Evolutionary conservation across 2,888 invertebrate species (phyloP).

Genomic region (Dexiosoma caninum): DNA sequence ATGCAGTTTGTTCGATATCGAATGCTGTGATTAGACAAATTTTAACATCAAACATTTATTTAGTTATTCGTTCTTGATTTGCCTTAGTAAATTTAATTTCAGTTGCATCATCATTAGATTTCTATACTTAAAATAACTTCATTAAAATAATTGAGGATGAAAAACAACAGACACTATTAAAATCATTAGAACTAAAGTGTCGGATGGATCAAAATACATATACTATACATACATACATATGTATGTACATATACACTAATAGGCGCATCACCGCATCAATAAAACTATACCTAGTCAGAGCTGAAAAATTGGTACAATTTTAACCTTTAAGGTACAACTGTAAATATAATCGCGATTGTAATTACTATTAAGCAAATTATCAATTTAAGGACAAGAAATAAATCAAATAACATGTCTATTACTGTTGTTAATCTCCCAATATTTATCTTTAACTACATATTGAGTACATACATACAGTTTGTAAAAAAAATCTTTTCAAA

Average conservation of each 20-base stretch:
- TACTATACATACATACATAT: background rate
- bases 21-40: background rate
- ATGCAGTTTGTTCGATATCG: too few relatives aligned
- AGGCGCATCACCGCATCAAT: background rate
- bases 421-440: too few relatives aligned
- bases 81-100: slow-evolving; percentile 16
- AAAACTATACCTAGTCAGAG: too few relatives aligned
- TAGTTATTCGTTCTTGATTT: background rate
- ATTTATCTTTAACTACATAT: too few relatives aligned
- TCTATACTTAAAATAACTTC: slow-evolving; percentile 59
- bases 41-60: slow-evolving; percentile 13
- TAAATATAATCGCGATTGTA: too few relatives aligned
- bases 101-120: slow-evolving; percentile 54
- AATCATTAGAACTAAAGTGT: slow-evolving; percentile 52
- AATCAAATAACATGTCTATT: too few relatives aligned
- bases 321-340: background rate
- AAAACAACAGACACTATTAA: slow-evolving; percentile 61
- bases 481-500: too few relatives aligned
- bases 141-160: slow-evolving; percentile 62
- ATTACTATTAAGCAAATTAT: too few relatives aligned
- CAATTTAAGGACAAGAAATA: too few relatives aligned
- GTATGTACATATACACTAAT: background rate
- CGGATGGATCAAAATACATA: background rate
- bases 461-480: too few relatives aligned
- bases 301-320: background rate